Base-by-base conservation (phyloP, 2,113 vertebrate species). In the Thomomys bottae region DNA sequence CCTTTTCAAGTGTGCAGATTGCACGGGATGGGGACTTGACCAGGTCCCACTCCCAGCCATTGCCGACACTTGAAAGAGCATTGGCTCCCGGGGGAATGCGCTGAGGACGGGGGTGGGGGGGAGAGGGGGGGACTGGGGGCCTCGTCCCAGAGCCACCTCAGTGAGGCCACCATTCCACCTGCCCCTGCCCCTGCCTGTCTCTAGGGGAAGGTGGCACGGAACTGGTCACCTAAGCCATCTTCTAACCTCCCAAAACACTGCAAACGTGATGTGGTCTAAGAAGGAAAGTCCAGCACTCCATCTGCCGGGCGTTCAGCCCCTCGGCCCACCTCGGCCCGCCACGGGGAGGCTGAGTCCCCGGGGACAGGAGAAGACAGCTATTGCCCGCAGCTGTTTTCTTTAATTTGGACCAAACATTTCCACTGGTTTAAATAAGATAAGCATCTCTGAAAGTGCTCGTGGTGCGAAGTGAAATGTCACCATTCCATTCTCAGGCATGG, bases 251-350 rank as follows among this genome's bases (percentile, higher is more conserved):
- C 45, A 64, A 0, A 20, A 63, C 54, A 23, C 12, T 14, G 30
- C 28, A 5, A 2, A 21, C 4, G 1, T 5, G 1, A 9, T 0
- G 6, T 10, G 1, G 66, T 38, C 67, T 23, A 20, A 5, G 77
- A 6, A 3, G 0, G 0, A 12, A 9, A 10, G 42, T 26, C 21
- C 0, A 0, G 2, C 17, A 2, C 3, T 54, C 5, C 38, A 0
- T 42, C 5, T n/a, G 0, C 0, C 0, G 10, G 23, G 73, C 10
- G 0, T 17, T 11, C 10, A 5, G 32, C 54, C 40, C 70, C 17
- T 12, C 1, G 1, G 2, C n/a, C n/a, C n/a, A n/a, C n/a, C n/a
- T n/a, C n/a, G 5, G 0, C 0, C 20, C 0, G n/a, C 11, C 2
- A 0, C 26, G 26, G 0, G 18, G 59, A 0, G 9, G 34, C 3